A percentile compares a stretch with the other conserved stretches of the same genome.
Evolutionary conservation across 2,888 invertebrate species (phyloP).

Genomic region (Epirrhoe alternata): DNA sequence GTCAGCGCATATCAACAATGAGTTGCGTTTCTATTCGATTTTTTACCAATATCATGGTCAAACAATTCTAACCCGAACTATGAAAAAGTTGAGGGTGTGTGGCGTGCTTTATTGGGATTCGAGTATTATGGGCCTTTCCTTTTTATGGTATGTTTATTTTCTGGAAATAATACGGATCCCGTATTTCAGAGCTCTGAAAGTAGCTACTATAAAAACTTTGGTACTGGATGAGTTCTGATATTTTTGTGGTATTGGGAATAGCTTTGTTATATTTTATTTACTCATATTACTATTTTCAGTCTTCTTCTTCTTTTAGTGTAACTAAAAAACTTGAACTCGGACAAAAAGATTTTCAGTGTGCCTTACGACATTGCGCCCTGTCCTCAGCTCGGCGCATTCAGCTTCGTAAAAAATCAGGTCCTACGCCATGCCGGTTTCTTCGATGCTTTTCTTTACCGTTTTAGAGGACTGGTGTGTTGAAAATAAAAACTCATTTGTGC

Average conservation of each 20-base stretch:
- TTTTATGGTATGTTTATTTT: conserved; percentile 31
- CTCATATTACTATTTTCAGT: not conserved
- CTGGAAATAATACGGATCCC: conserved; percentile 10
- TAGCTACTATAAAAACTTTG: not conserved
- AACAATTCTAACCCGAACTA: conserved; percentile 14
- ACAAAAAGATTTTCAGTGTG: too few relatives aligned
- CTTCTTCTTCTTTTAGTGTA: too few relatives aligned
- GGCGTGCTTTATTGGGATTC: conserved; percentile 23
- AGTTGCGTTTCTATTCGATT: conserved; percentile 6
- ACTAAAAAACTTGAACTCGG: too few relatives aligned
- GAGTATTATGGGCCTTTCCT: conserved; percentile 18
- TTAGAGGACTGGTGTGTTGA: too few relatives aligned
- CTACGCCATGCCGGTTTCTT: too few relatives aligned
- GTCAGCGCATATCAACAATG: too few relatives aligned
- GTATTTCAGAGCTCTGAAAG: conserved; percentile 1
- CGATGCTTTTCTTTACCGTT: too few relatives aligned
- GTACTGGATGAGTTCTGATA: not conserved
- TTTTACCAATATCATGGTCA: conserved; percentile 2
- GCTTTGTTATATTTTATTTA: not conserved
- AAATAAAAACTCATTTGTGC: too few relatives aligned
- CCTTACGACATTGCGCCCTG: too few relatives aligned
- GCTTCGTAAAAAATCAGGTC: too few relatives aligned
- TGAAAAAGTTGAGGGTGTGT: conserved; percentile 30
- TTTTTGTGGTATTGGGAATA: not conserved
- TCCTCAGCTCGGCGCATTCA: too few relatives aligned